Conservation (phyloP, 1,140 invertebrate genomes). For the Drosophila seguyi region DNA sequence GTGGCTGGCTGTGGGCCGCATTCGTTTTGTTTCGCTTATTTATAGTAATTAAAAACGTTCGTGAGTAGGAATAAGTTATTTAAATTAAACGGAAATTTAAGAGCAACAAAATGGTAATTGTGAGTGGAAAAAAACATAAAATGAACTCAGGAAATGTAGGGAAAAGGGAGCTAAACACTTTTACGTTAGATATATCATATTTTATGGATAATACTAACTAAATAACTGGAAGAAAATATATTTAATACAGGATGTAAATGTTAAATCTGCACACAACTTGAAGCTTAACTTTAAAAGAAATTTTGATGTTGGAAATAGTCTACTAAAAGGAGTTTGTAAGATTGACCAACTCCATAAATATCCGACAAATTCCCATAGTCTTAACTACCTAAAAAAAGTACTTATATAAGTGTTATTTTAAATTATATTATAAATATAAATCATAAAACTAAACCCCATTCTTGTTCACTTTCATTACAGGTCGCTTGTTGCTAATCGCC, state of each 20-base stretch:
- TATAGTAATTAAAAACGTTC: constrained; percentile 48
- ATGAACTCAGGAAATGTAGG: background rate
- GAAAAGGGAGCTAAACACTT: background rate
- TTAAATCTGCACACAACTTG: background rate
- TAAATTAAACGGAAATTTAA: constrained; percentile 33
- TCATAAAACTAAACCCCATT: constrained; percentile 8
- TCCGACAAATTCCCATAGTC: background rate
- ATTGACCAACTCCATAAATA: background rate
- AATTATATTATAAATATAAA: background rate
- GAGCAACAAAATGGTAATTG: background rate
- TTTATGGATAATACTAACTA: rapidly evolving
- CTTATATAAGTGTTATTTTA: no score
- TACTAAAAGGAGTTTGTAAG: no score
- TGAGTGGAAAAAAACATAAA: background rate
- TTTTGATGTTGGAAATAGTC: no score
- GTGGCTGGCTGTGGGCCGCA: constrained; percentile 24
- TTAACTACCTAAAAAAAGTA: background rate
- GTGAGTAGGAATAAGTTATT: constrained; percentile 48
- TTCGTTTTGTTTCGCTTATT: constrained; percentile 47
- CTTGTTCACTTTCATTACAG: constrained; percentile 36
- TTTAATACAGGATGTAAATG: background rate
- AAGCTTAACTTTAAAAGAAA: no score
- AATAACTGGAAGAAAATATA: background rate
- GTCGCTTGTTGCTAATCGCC: constrained; percentile 74
- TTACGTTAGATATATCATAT: background rate